A percentile compares a stretch with the other conserved stretches of the same genome.
phyloP scores from a whole-genome alignment of 2,797 vertebrate genomes.

The Rhinophrynus dorsalis region DNA sequence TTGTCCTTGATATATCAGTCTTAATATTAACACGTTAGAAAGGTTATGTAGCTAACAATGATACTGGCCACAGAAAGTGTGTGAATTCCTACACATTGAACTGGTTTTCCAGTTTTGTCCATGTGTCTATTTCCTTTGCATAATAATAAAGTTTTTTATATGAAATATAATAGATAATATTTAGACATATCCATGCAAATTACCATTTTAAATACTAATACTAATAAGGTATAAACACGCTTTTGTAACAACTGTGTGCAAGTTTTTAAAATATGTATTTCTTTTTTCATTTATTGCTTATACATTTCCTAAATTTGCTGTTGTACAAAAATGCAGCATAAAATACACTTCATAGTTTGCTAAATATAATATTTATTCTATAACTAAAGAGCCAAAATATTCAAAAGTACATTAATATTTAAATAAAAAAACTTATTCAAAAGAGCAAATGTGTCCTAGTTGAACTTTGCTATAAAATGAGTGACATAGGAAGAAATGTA shows the following conservation, averaged over 20 bases:
- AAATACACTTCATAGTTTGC: slow-evolving; percentile 27
- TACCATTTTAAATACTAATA: neutral
- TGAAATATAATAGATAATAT: slow-evolving; percentile 20
- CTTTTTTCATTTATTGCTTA: neutral
- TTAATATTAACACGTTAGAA: neutral
- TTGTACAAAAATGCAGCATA: slow-evolving; percentile 21
- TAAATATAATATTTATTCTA: slow-evolving; percentile 35
- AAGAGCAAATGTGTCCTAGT: neutral
- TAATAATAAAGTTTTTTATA: slow-evolving; percentile 31
- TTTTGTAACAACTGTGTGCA: slow-evolving; percentile 7
- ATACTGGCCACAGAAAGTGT: neutral
- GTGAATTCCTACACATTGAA: neutral
- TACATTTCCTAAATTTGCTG: slow-evolving; percentile 3
- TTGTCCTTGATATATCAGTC: neutral
- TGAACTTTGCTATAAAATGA: neutral
- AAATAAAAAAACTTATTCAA: slow-evolving; percentile 26
- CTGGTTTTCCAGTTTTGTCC: slow-evolving; percentile 8
- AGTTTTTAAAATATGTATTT: slow-evolving; percentile 12
- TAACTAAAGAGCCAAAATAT: slow-evolving; percentile 26
- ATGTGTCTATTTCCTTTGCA: neutral
- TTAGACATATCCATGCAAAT: slow-evolving; percentile 36
- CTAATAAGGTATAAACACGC: neutral
- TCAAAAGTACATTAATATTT: slow-evolving; percentile 44
- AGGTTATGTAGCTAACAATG: neutral
- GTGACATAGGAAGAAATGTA: neutral